Percentiles rank a stretch among this genome's conserved stretches.
These are phyloP conservation scores for Spheniscus humboldti DNA, from an alignment of 2,797 vertebrate genomes.

Conservation along the genomic window DNA sequence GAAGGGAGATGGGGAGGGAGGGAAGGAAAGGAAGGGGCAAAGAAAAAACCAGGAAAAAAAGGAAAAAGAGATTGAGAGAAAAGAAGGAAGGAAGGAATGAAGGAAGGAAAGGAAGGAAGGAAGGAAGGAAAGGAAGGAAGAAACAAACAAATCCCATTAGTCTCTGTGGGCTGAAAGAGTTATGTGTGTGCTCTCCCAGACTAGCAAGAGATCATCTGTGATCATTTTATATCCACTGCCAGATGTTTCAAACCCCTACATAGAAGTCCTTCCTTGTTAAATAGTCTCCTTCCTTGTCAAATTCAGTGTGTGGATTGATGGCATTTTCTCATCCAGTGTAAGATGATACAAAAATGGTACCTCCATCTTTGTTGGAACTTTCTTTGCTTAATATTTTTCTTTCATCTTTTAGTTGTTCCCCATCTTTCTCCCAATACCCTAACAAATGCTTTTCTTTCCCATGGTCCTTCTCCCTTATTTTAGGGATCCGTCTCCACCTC, in stretches of 20 bases:
- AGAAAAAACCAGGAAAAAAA: background rate
- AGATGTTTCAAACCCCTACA: background rate
- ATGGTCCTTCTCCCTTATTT: background rate
- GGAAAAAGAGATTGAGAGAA: background rate
- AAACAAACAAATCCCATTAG: background rate
- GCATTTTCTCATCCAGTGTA: background rate
- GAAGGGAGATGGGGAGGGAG: background rate
- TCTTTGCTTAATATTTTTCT: background rate
- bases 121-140: background rate
- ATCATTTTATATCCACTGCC: background rate
- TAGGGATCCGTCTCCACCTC: background rate
- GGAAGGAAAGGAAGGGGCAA: background rate
- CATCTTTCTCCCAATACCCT: background rate
- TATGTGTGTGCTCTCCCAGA: background rate
- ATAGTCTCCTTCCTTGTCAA: background rate
- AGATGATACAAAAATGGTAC: background rate
- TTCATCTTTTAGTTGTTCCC: background rate
- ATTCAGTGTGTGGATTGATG: background rate
- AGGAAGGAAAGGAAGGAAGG: background rate
- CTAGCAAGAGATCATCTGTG: background rate
- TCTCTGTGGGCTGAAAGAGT: background rate
- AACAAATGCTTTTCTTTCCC: background rate
- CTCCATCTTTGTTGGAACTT: background rate
- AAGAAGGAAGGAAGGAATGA: background rate
- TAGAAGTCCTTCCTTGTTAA: background rate